Evolutionary conservation across 2,888 invertebrate species (phyloP).

Genomic region (Pristionchus arcanus): DNA sequence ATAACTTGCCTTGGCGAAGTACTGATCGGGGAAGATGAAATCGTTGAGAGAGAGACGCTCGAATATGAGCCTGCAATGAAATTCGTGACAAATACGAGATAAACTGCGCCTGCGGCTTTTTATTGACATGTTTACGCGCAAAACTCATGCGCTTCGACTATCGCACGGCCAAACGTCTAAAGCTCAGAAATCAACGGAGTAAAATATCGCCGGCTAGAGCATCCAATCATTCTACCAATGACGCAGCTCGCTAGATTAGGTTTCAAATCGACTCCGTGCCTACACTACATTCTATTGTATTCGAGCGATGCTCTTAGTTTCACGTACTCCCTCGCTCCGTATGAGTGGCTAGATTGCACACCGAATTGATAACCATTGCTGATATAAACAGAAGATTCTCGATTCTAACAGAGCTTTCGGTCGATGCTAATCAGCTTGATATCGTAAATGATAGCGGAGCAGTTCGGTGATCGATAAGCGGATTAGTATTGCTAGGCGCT

Average conservation of each 20-base stretch:
- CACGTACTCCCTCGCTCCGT: no score
- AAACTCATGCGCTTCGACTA: no score
- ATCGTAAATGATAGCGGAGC: background rate
- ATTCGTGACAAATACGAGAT: background rate
- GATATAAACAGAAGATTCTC: background rate
- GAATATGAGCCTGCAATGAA: conserved; percentile 29
- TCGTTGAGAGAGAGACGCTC: conserved; percentile 21
- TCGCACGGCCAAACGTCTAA: background rate
- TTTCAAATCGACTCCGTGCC: background rate
- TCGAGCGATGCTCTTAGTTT: no score
- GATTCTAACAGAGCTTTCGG: background rate
- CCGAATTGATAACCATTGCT: background rate
- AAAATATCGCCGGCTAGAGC: background rate
- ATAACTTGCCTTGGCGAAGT: conserved; percentile 3
- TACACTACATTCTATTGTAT: background rate
- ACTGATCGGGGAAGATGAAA: conserved; percentile 38
- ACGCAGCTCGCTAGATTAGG: background rate
- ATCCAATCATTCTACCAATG: background rate
- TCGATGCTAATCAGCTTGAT: background rate
- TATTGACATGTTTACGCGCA: background rate
- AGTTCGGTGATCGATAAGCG: background rate
- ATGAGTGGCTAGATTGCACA: background rate
- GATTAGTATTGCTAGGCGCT: conserved; percentile 1
- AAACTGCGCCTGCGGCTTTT: background rate
- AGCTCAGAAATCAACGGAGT: background rate